These are phyloP conservation scores for Megastigmus dorsalis DNA, from an alignment of 2,888 invertebrate genomes.

Conservation along the genomic window DNA sequence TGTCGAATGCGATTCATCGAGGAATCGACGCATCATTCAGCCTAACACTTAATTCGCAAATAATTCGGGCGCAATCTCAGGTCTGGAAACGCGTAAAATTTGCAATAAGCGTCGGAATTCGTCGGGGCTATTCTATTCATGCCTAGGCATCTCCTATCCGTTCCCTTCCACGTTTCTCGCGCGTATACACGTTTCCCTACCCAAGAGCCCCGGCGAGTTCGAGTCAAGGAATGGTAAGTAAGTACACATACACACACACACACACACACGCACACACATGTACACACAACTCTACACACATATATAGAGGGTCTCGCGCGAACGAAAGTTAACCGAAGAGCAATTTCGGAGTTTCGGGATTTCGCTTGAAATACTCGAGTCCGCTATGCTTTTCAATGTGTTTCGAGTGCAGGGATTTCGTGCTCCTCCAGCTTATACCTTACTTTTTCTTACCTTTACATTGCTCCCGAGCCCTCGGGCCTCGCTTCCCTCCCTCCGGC, in stretches of 20 bases:
- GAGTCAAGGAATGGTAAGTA: neutral
- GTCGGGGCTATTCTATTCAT: slow-evolving; percentile 4
- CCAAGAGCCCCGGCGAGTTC: no score
- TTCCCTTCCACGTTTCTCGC: neutral
- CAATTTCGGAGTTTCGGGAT: slow-evolving; percentile 38
- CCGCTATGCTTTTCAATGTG: slow-evolving; percentile 39
- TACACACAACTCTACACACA: no score
- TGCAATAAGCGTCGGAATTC: neutral
- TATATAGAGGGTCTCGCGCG: neutral
- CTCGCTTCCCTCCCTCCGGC: no score
- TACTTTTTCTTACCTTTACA: slow-evolving; percentile 23
- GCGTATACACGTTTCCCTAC: no score
- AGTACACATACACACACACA: no score
- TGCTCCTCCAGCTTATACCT: no score
- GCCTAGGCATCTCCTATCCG: neutral
- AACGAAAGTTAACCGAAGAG: slow-evolving; percentile 21
- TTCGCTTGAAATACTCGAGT: slow-evolving; percentile 39
- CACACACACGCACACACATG: no score
- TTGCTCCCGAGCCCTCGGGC: no score
- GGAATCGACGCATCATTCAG: no score
- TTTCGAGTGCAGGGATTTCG: slow-evolving; percentile 42
- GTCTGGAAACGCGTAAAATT: neutral
- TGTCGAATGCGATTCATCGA: no score
- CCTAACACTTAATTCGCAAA: no score
- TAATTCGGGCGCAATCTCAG: neutral